Evolutionary conservation across 2,888 invertebrate species (phyloP), one percentile per base, ranked within the genome.

Genomic region (Leptogaster cylindrica): DNA sequence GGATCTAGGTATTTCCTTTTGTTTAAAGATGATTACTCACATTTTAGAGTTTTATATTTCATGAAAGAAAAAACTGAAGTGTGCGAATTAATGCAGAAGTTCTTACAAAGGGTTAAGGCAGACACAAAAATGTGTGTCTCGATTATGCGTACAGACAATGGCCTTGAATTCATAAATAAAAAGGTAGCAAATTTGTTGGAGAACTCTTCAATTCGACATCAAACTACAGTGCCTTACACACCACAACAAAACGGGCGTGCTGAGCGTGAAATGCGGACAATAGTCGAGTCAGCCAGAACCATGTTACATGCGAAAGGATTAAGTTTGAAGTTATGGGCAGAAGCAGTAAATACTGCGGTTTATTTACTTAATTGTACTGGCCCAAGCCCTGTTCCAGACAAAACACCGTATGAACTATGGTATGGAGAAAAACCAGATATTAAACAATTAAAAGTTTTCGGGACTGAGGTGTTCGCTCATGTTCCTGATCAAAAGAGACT

Each of bases 191-290:
- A 71, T 12, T 71, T 73, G 65, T 65, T 74, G 14, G 52, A 71
- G 31, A 52, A 71, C 23, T 68, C 72, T 64, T 73, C 75, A 58
- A 74, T 75, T 25, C 51, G 70, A 14, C 72, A 72, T 50, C 74
- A 74, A 63, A 68, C 50, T 67, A 73, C 73, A 5, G 74, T 75
- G 0, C 68, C 73, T 2, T 77, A 76, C 68, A 76, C 76, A 7
- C 77, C 78, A 4, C 74, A 78, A 70, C 77, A 79, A 70, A 81
- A 80, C 71, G 77, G 77, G 2, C 70, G 72, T 63, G 75, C 76
- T 0, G 77, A 78, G 65, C 70, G 77, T 7, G 75, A 78, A 66
- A 80, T 74, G 68, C 70, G 75, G 48, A 77, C 75, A 36, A 70
- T 77, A 16, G 72, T 77, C 7, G 77, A 78, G 70, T 72, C 75